These are phyloP conservation scores for Metridium senile DNA, from an alignment of 92 coral and sea anemone genomes.

Conservation along the genomic window DNA sequence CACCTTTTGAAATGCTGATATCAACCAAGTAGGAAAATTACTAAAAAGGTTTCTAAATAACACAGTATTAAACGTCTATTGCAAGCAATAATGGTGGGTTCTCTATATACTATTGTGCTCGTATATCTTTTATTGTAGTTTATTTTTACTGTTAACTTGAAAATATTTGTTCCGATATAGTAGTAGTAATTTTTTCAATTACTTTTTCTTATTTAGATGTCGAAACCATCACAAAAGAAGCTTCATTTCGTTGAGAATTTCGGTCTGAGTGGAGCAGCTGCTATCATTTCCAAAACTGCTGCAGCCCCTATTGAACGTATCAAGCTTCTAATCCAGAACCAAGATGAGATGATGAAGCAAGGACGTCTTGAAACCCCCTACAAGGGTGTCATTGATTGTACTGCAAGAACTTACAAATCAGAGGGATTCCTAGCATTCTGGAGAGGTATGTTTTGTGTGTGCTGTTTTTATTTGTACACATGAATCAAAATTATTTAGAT, in stretches of 20 bases:
- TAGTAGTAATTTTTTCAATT: not conserved
- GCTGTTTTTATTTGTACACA: not conserved
- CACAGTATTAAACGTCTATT: too few relatives aligned
- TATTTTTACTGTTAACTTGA: not conserved
- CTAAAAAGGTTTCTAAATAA: too few relatives aligned
- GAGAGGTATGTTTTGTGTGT: conserved; percentile 67
- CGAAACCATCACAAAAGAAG: conserved; percentile 46
- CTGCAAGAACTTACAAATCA: conserved; percentile 73
- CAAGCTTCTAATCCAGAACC: conserved; percentile 95
- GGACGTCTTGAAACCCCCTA: conserved; percentile 87
- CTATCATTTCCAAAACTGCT: conserved; percentile 93
- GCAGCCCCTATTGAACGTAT: conserved; percentile 99
- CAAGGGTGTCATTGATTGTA: conserved; percentile 94
- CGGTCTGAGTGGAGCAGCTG: conserved; percentile 98
- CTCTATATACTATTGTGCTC: too few relatives aligned
- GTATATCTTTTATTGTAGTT: not conserved
- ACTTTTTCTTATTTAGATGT: conserved; percentile 13
- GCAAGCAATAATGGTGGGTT: too few relatives aligned
- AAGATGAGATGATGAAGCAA: conserved; percentile 96
- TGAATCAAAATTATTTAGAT: too few relatives aligned
- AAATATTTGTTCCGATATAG: not conserved
- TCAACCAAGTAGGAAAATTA: too few relatives aligned
- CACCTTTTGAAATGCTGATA: too few relatives aligned
- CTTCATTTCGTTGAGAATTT: conserved; percentile 93
- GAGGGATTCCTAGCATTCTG: conserved; percentile 92